A percentile compares a stretch with the other conserved stretches of the same genome.
Evolutionary conservation across 2,888 invertebrate genomes (phyloP).

Genomic region (Cylloceria caligata): DNA sequence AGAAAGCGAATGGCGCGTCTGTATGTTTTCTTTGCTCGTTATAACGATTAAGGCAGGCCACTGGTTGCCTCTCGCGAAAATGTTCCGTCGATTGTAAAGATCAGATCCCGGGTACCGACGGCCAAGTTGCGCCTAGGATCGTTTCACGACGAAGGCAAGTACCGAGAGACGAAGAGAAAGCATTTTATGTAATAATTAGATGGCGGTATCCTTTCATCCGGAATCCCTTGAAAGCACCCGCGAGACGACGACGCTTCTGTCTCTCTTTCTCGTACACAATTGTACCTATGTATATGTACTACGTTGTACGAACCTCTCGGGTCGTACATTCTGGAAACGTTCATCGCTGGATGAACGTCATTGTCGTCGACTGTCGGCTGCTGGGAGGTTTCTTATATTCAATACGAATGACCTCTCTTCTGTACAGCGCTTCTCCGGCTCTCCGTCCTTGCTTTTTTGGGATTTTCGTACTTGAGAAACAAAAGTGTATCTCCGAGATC

Average conservation of each 20-base stretch:
- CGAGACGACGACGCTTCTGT: constrained; percentile 65
- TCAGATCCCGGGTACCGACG: not conserved
- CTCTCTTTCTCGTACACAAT: constrained; percentile 62
- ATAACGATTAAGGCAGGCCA: constrained; percentile 52
- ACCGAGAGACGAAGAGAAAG: constrained; percentile 75
- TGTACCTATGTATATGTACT: constrained; percentile 37
- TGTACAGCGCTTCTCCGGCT: constrained; percentile 27
- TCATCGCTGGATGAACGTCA: constrained; percentile 63
- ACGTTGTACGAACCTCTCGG: constrained; percentile 50
- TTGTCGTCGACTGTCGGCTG: constrained; percentile 62
- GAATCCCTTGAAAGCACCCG: constrained; percentile 71
- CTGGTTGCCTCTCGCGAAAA: constrained; percentile 56
- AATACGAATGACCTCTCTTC: constrained; percentile 43
- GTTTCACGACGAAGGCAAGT: constrained; percentile 38
- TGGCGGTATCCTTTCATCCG: constrained; percentile 82
- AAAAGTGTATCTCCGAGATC: constrained; percentile 57
- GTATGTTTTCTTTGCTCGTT: constrained; percentile 48
- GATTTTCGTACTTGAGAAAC: constrained; percentile 59
- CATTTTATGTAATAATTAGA: constrained; percentile 83
- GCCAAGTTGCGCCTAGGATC: constrained; percentile 6
- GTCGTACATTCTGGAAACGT: constrained; percentile 49
- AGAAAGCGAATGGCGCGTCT: not conserved
- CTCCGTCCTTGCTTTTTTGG: constrained; percentile 19
- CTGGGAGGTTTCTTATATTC: constrained; percentile 39
- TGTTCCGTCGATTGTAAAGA: constrained; percentile 42